Evolutionary conservation across 2,797 vertebrate species (phyloP), one percentile per base, ranked within the genome.

Genomic region (Menidia menidia): DNA sequence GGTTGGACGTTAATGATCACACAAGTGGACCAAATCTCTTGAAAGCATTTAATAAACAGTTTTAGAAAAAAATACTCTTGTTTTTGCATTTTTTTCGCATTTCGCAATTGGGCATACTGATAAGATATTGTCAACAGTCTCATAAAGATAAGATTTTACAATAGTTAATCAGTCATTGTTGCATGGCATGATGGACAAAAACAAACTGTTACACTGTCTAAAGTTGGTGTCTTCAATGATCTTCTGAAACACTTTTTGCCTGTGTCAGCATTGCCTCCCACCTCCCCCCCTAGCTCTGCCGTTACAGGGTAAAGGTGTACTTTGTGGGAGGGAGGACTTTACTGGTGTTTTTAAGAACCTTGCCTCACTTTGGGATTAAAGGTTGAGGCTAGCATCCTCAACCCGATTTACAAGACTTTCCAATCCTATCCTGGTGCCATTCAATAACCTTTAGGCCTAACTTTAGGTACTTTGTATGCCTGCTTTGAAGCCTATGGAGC

Each of bases 1-100:
- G 87, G 91, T 39, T 93, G 85, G 81, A 94, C 81, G 80, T 91
- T 86, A 72, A 89, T 91, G 87, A 93, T 92, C 83, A 92, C 87
- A 92, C 75, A 90, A 80, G 83, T 94, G 94, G 94, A 95, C 94
- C 94, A 95, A 95, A 94, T 94, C 90, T 95, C 90, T 92, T 93
- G 89, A 91, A 92, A 90, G 90, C 88, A 90, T 93, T 94, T 92
- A 95, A 95, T 95, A 95, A 95, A 95, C 76, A 75, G 84, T 93
- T 94, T 94, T 92, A 92, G 89, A 88, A 87, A 90, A 81, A 58
- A 42, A 6, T 11, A 59, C 0, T 0, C 54, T 53, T 55, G 7
- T 70, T 9, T 56, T 16, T 16, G 35, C 1, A 2, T 14, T 56
- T 68, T 43, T 9, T 72, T 25, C 25, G 25, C 25, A 25, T 25